Evolutionary conservation across 2,113 vertebrate genomes (phyloP), one percentile per base, ranked within the genome.

Genomic region (Myotis yumanensis): DNA sequence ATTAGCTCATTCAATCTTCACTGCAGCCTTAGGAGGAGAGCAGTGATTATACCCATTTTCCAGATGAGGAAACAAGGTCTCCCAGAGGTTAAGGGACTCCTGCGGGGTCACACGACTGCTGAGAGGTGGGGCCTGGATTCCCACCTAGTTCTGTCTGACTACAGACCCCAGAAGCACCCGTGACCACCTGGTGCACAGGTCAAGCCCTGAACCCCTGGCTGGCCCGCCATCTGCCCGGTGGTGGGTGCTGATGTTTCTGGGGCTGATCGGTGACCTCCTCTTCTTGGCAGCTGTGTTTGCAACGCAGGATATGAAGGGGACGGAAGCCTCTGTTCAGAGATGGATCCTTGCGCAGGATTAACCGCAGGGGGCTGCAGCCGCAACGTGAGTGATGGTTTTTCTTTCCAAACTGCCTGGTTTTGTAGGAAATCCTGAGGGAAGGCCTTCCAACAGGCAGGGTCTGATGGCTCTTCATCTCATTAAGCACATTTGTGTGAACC

Each of bases 281-380:
- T 93, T 90, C 48, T 84, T 91, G 37, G 15, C 79, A 99, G 99
- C 92, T 99, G 99, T 95, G 95, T 99, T 22, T 99, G 99, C 97
- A 99, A 99, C 89, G 95, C 97, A 35, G 99, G 99, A 80, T 99
- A 98, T 4, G 97, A 98, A 95, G 99, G 99, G 2, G 99, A 99
- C 5, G 99, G 99, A 16, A 97, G 97, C 69, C 97, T 97, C 82
- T 99, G 99, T 79, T 98, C 97, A 40, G 98, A 99, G 94, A 89
- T 40, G 1, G 98, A 99, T 95, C 98, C 99, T 1, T 99, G 99
- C 79, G 71, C 97, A 30, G 97, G 91, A 35, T 97, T 98, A 18
- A 94, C 73, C 11, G 96, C 97, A 8, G 98, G 98, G 0, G 97
- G 98, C 94, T 99, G 99, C 86, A 98, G 97, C 57, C 17, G n/a